Conservation (phyloP, 2,797 vertebrate species). For the Varecia variegata region DNA sequence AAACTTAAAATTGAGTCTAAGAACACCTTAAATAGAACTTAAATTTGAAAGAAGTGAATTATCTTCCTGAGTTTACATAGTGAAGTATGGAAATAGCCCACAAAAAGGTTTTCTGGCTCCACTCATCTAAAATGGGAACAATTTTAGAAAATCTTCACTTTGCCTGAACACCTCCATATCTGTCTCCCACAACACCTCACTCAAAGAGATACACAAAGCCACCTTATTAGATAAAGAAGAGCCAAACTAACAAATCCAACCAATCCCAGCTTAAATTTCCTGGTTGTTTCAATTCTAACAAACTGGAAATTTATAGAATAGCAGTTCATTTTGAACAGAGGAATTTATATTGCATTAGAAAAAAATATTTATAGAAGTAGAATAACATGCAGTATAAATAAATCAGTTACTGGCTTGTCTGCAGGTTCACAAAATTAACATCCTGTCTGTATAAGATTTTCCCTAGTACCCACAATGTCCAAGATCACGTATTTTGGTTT, state of each 20-base stretch:
- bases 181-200: not conserved
- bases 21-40: not conserved
- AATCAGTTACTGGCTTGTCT: constrained; percentile 1
- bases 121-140: not conserved
- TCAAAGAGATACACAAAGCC: too few relatives aligned
- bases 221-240: not conserved
- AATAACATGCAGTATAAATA: not conserved
- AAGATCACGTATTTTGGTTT: not conserved
- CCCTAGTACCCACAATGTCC: not conserved
- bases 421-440: not conserved
- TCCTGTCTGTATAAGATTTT: not conserved
- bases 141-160: not conserved
- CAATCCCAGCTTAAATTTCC: not conserved
- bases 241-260: not conserved
- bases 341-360: not conserved
- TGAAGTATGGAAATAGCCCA: not conserved
- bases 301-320: not conserved
- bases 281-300: not conserved
- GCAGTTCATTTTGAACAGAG: not conserved
- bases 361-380: not conserved
- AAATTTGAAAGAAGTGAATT: not conserved
- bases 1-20: constrained; percentile 35
- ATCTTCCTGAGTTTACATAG: constrained; percentile 8
- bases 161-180: not conserved
- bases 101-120: not conserved